Evolutionary conservation across 2,797 vertebrate genomes (phyloP).

Genomic region (Cephalopachus bancanus): DNA sequence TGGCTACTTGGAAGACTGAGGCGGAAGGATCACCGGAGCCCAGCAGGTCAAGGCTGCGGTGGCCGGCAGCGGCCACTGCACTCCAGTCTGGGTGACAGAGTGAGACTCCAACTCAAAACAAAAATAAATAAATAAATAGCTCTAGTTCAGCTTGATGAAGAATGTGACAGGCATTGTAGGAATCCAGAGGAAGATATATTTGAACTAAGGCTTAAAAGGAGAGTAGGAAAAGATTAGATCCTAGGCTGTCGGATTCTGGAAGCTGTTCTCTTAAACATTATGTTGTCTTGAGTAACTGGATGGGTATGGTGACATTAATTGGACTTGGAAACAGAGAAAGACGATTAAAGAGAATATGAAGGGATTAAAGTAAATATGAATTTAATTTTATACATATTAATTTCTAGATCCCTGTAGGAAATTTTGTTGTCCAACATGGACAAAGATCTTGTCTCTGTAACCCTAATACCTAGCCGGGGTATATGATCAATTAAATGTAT

Average conservation of each 20-base stretch:
- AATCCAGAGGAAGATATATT: not conserved
- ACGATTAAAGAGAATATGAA: not conserved
- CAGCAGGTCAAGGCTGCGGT: no score
- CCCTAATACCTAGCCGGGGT: not conserved
- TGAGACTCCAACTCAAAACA: no score
- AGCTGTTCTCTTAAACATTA: not conserved
- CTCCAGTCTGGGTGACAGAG: no score
- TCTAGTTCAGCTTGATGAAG: not conserved
- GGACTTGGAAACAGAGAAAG: conserved; percentile 9
- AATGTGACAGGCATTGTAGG: not conserved
- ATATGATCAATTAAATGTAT: conserved; percentile 14
- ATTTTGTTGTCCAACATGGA: conserved; percentile 52
- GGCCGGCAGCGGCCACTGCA: no score
- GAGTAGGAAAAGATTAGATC: not conserved
- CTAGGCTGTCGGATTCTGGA: conserved; percentile 5
- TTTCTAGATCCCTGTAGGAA: conserved; percentile 39
- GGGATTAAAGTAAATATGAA: conserved; percentile 28
- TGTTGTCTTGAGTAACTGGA: not conserved
- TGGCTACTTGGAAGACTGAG: no score
- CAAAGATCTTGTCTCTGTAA: conserved; percentile 7
- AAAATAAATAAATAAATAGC: not conserved
- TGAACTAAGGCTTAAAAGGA: conserved; percentile 36
- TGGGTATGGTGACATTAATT: conserved; percentile 5
- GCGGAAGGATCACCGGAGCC: no score
- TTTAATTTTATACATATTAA: conserved; percentile 44